A percentile compares a stretch with the other conserved stretches of the same genome.
These are phyloP conservation scores for Telmatherina bonti DNA, from an alignment of 2,797 vertebrate species.

Conservation along the genomic window DNA sequence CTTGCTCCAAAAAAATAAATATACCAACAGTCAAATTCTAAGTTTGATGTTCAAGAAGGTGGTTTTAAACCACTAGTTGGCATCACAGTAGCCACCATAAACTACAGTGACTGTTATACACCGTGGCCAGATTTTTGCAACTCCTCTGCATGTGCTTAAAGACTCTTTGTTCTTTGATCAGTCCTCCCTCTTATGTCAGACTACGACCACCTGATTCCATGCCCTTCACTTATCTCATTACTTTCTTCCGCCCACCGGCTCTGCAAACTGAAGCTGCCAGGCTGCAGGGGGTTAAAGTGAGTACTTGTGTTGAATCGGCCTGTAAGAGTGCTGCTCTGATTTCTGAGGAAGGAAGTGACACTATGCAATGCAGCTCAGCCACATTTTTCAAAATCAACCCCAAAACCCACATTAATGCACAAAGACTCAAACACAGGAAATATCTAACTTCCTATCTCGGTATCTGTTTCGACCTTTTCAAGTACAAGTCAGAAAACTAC, in stretches of 20 bases:
- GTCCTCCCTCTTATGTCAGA: conserved; percentile 13
- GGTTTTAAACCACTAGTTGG: neutral
- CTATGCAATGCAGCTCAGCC: conserved; percentile 57
- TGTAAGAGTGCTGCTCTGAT: conserved; percentile 44
- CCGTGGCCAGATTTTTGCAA: conserved; percentile 6
- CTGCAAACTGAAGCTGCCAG: conserved; percentile 35
- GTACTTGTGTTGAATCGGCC: conserved; percentile 36
- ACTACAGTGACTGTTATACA: neutral
- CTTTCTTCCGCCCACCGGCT: conserved; percentile 32
- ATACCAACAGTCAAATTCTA: neutral
- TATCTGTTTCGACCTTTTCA: conserved; percentile 43
- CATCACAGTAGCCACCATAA: neutral
- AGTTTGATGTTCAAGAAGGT: neutral
- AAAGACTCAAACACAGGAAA: conserved; percentile 19
- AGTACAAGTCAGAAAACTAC: conserved; percentile 15
- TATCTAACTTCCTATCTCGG: conserved; percentile 31
- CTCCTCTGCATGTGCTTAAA: conserved; percentile 14
- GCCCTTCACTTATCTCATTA: conserved; percentile 49
- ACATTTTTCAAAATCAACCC: conserved; percentile 60
- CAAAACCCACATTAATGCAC: conserved; percentile 8
- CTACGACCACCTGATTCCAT: conserved; percentile 46
- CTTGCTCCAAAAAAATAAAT: neutral
- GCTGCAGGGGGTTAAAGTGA: conserved; percentile 11
- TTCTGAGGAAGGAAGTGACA: conserved; percentile 40
- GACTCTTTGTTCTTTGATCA: conserved; percentile 23